Evolutionary conservation across 2,888 invertebrate genomes (phyloP).

Genomic region (Xanthia togata): DNA sequence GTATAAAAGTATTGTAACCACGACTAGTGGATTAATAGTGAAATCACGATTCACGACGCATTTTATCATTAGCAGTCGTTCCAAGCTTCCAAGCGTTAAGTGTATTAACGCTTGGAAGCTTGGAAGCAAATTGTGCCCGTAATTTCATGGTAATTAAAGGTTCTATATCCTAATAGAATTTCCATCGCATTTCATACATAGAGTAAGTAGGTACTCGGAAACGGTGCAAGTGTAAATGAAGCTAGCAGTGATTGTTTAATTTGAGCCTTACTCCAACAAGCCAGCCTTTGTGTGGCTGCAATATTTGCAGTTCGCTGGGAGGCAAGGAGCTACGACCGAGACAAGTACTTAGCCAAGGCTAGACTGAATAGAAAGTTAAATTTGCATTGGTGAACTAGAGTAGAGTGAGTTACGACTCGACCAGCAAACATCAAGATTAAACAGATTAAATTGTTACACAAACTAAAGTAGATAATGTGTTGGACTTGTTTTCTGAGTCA

Average conservation of each 20-base stretch:
- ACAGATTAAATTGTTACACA: background rate
- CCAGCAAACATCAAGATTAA: constrained; percentile 2
- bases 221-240: constrained; percentile 45
- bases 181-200: constrained; percentile 11
- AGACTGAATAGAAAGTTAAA: constrained; percentile 61
- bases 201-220: background rate
- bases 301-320: constrained; percentile 47
- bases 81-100: too few species aligned
- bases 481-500: background rate
- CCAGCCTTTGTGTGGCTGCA: constrained; percentile 42
- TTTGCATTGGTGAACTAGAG: constrained; percentile 58
- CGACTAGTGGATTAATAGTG: constrained; percentile 34
- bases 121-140: constrained; percentile 32
- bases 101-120: too few species aligned
- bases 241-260: constrained; percentile 52
- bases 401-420: constrained; percentile 16
- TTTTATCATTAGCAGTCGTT: constrained; percentile 29
- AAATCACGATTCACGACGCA: constrained; percentile 38
- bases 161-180: constrained; percentile 12
- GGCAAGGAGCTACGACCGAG: constrained; percentile 33
- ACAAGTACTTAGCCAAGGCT: constrained; percentile 57
- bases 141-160: constrained; percentile 22
- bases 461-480: background rate
- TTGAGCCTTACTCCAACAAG: constrained; percentile 46
- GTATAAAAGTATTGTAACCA: constrained; percentile 21